These are phyloP conservation scores for Clupea harengus DNA, from an alignment of 2,113 vertebrate species.

Conservation along the genomic window DNA sequence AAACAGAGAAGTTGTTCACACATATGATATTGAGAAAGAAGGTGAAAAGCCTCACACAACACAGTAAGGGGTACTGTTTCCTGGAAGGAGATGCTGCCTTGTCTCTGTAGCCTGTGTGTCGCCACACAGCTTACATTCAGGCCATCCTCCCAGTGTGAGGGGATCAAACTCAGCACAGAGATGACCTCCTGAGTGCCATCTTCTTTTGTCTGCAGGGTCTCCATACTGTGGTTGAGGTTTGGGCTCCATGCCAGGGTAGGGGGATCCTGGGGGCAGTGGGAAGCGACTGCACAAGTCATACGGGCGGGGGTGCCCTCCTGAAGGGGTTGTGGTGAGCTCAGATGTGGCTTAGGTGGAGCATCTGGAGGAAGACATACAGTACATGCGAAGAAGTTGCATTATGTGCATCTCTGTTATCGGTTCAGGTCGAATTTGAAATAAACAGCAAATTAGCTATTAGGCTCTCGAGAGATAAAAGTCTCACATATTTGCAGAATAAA, in stretches of 20 bases:
- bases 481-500: background rate
- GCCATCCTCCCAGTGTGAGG: slow-evolving; percentile 22
- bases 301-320: slow-evolving; percentile 19
- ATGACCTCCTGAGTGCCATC: slow-evolving; percentile 16
- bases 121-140: slow-evolving; percentile 32
- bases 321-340: background rate
- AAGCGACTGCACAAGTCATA: slow-evolving; percentile 31
- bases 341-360: slow-evolving; percentile 13
- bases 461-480: background rate
- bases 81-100: background rate
- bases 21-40: too few relatives aligned
- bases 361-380: slow-evolving; percentile 25
- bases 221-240: background rate
- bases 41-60: slow-evolving; percentile 21
- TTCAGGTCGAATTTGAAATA: background rate
- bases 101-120: background rate
- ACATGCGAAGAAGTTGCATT: background rate
- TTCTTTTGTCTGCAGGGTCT: background rate
- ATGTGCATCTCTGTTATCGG: background rate
- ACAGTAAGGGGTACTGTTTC: slow-evolving; percentile 22
- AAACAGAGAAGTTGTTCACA: too few relatives aligned
- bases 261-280: slow-evolving; percentile 24
- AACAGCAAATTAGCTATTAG: background rate
- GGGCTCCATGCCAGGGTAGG: slow-evolving; percentile 35
- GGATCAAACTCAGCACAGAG: slow-evolving; percentile 21